These are phyloP conservation scores for Agonopterix subpropinquella DNA, from an alignment of 2,888 invertebrate genomes.

Conservation along the genomic window DNA sequence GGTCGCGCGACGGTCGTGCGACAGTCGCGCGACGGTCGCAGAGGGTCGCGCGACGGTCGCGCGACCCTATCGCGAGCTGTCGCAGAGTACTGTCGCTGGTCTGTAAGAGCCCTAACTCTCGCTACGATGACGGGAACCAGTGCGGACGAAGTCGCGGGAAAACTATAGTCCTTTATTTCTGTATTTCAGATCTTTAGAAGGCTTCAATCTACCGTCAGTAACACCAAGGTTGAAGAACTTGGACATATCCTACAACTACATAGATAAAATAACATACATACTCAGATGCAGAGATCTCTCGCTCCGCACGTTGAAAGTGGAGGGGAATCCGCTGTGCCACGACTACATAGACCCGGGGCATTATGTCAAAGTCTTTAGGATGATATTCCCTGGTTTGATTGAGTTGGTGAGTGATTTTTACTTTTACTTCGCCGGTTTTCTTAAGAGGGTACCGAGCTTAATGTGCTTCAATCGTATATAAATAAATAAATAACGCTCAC, in stretches of 20 bases:
- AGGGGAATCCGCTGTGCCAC: constrained; percentile 83
- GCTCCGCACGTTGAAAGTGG: constrained; percentile 73
- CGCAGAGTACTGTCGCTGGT: too few species aligned
- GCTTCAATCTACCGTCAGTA: constrained; percentile 31
- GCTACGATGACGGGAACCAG: too few species aligned
- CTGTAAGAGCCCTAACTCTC: too few species aligned
- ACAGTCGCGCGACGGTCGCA: too few species aligned
- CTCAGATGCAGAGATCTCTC: constrained; percentile 45
- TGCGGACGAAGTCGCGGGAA: too few species aligned
- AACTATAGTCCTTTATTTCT: constrained; percentile 15
- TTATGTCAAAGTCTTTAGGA: constrained; percentile 74
- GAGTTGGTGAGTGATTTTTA: constrained; percentile 59
- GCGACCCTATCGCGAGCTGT: too few species aligned
- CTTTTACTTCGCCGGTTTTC: too few species aligned
- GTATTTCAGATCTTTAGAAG: constrained; percentile 15
- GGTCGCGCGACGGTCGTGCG: too few species aligned
- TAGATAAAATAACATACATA: constrained; percentile 30
- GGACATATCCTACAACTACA: constrained; percentile 44
- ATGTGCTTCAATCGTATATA: too few species aligned
- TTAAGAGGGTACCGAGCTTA: too few species aligned
- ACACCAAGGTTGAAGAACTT: constrained; percentile 40
- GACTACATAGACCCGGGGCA: constrained; percentile 74
- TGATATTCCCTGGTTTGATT: constrained; percentile 67
- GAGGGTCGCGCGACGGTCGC: too few species aligned
- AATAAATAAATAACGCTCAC: too few species aligned